Base-by-base conservation (phyloP, 1,140 invertebrate genomes). In the Formica exsecta region DNA sequence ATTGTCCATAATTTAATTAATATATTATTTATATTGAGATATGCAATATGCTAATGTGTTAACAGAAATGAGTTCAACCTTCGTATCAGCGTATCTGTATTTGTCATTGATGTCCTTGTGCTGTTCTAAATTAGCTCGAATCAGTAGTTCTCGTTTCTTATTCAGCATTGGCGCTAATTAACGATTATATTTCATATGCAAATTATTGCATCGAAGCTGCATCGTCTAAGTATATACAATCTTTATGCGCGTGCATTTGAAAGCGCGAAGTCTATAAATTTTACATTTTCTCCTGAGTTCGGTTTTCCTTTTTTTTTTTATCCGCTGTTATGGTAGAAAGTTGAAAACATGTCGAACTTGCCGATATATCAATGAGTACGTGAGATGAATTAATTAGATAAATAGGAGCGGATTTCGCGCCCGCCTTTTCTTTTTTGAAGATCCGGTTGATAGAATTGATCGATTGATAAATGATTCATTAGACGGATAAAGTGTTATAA, bases 311-410 rank as follows among this genome's bases (percentile, higher is more conserved):
- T 19, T 7, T n/a, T n/a, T 44, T 25, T 54, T 66, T 36, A 2
- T 9, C 16, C 51, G 61, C 25, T 71, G 11, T 44, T 74, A 38
- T 22, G 13, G 1, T 86, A 76, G 75, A 89, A 89, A 89, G 70
- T 54, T 74, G 70, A 51, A 80, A 80, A 89, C 11, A 29, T n/a
- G 57, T 48, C 44, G 61, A 70, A 80, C 76, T 70, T 80, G 62
- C 74, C 38, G 51, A 73, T 51, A 51, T 51, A 73, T 73, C 65
- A 48, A 29, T 57, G 44, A 29, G 29, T 75, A 86, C 8, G 32
- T 48, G 19, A 48, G 8, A 19, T 79, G 59, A 29, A 80, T 88
- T 88, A 86, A 88, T 88, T 75, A 68, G 51, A 16, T 48, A 38
- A 29, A 44, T 68, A n/a, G 6, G 25, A 36, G 36, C 1, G 32